A percentile compares a stretch with the other conserved stretches of the same genome.
Conservation (phyloP, 1,140 invertebrate genomes). For the Phortica variegata region DNA sequence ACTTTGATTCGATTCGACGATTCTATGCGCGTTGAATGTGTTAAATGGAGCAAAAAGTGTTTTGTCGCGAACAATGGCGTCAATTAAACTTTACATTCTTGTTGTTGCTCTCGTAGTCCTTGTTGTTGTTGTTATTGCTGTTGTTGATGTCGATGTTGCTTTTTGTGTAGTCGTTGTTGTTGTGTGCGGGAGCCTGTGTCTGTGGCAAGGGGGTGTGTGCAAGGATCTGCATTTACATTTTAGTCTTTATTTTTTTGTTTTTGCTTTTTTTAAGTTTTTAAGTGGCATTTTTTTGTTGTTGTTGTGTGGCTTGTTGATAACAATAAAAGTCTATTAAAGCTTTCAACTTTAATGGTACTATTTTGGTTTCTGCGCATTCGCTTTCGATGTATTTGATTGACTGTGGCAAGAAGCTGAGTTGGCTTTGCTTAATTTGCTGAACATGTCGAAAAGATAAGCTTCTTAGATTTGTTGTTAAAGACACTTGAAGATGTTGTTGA, state of each 20-base stretch:
- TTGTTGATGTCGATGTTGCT: too few species aligned
- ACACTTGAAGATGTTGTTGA: slow-evolving; percentile 14
- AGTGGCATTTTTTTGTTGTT: slow-evolving; percentile 9
- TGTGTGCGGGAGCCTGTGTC: too few species aligned
- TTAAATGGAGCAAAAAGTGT: slow-evolving; percentile 54
- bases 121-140: too few species aligned
- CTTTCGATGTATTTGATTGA: too few species aligned
- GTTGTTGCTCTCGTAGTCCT: slow-evolving; percentile 12
- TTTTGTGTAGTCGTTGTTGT: too few species aligned
- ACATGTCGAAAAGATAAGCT: too few species aligned
- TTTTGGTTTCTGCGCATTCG: too few species aligned
- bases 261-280: slow-evolving; percentile 15
- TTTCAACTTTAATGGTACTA: slow-evolving; percentile 28
- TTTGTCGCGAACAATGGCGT: slow-evolving; percentile 44
- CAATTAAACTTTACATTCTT: slow-evolving; percentile 53
- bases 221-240: slow-evolving; percentile 16
- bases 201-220: slow-evolving; percentile 7
- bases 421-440: slow-evolving; percentile 15
- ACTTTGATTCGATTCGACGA: slow-evolving; percentile 17
- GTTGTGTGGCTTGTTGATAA: slow-evolving; percentile 11
- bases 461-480: slow-evolving; percentile 17
- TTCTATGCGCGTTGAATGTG: slow-evolving; percentile 22
- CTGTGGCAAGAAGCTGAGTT: slow-evolving; percentile 11
- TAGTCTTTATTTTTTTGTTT: slow-evolving; percentile 37
- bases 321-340: slow-evolving; percentile 33